phyloP scores from a whole-genome alignment of 2,888 invertebrate species.

The Cryptus viduatorius region DNA sequence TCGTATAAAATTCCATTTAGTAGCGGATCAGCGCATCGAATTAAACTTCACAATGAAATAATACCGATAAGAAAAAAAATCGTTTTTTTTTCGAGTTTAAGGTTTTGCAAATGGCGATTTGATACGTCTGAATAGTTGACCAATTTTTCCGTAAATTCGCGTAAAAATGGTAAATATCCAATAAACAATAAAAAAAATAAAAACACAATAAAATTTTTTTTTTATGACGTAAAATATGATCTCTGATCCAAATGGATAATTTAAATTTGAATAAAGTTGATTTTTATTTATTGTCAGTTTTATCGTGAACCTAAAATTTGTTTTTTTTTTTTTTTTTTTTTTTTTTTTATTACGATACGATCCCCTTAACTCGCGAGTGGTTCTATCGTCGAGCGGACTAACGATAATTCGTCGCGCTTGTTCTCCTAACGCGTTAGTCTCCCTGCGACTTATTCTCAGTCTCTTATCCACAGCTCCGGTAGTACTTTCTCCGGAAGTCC shows the following conservation, averaged over 20 bases:
- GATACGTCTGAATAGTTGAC: too few relatives aligned
- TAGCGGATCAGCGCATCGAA: too few relatives aligned
- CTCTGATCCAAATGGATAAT: neutral
- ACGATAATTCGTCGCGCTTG: slow-evolving; percentile 50
- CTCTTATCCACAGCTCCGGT: slow-evolving; percentile 35
- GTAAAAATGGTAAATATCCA: too few relatives aligned
- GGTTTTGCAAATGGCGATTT: too few relatives aligned
- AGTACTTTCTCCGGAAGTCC: slow-evolving; percentile 36
- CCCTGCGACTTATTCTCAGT: slow-evolving; percentile 33
- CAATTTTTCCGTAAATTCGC: too few relatives aligned
- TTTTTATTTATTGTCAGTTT: neutral
- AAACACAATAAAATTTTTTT: too few relatives aligned
- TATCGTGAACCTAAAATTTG: neutral
- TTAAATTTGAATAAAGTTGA: neutral
- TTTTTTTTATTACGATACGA: neutral
- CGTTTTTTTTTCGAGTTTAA: too few relatives aligned
- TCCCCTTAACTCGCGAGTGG: slow-evolving; percentile 18
- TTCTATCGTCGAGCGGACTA: slow-evolving; percentile 25
- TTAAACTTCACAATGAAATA: too few relatives aligned
- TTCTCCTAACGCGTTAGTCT: slow-evolving; percentile 35
- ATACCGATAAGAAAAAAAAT: too few relatives aligned
- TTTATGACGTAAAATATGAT: neutral
- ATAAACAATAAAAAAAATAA: too few relatives aligned
- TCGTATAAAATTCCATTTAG: too few relatives aligned
- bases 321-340: neutral